These are phyloP conservation scores for Arothron firmamentum DNA, from an alignment of 2,113 vertebrate genomes.

Conservation along the genomic window DNA sequence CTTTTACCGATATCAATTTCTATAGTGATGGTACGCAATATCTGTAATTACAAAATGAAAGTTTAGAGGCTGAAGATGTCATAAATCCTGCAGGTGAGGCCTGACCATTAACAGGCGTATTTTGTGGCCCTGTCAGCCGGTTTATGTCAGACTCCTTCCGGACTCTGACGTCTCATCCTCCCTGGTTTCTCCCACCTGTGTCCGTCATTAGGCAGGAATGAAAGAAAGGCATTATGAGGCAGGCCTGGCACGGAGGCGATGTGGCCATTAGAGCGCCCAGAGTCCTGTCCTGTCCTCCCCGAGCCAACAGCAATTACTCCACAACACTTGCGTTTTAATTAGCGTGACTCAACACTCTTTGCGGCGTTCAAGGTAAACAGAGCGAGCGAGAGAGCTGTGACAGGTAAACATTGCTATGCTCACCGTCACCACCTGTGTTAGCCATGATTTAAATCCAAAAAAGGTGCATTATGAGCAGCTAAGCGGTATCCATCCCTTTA, in stretches of 20 bases:
- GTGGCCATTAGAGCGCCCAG: constrained; percentile 42
- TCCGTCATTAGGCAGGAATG: constrained; percentile 51
- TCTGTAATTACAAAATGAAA: not conserved
- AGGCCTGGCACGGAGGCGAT: constrained; percentile 39
- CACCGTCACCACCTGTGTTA: not conserved
- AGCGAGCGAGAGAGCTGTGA: constrained; percentile 8
- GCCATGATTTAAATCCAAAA: not conserved
- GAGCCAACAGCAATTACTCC: constrained; percentile 53
- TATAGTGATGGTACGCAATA: too few species aligned
- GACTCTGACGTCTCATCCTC: constrained; percentile 5
- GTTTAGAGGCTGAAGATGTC: not conserved
- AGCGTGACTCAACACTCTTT: constrained; percentile 15
- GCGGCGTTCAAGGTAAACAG: constrained; percentile 26
- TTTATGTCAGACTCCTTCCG: constrained; percentile 25
- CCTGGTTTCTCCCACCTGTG: constrained; percentile 30
- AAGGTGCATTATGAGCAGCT: not conserved
- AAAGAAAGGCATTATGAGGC: constrained; percentile 64
- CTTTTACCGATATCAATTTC: too few species aligned
- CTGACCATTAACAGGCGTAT: not conserved
- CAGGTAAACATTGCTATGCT: not conserved
- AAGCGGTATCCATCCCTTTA: not conserved
- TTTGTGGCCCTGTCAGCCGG: constrained; percentile 11
- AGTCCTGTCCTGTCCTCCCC: constrained; percentile 15
- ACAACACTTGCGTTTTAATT: constrained; percentile 57
- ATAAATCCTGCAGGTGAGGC: not conserved